A percentile compares a stretch with the other conserved stretches of the same genome.
phyloP scores from a whole-genome alignment of 2,797 vertebrate genomes.

The Garrulus glandarius region DNA sequence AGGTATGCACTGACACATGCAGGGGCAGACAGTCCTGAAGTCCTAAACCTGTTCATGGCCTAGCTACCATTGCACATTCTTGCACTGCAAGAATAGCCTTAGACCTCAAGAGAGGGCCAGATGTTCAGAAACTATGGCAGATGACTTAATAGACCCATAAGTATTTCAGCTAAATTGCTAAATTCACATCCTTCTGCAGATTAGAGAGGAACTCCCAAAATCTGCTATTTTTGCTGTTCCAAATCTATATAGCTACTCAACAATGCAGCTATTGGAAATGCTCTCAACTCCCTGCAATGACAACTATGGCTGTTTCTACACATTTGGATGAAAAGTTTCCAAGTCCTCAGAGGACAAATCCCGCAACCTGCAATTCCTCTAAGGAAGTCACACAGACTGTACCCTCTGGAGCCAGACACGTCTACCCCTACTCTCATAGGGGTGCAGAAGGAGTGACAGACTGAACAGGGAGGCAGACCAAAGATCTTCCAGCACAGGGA shows the following conservation, averaged over 20 bases:
- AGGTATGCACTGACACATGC: background rate
- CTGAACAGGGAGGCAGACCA: background rate
- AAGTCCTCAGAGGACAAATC: background rate
- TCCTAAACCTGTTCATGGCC: background rate
- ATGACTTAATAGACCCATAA: background rate
- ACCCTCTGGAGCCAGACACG: background rate
- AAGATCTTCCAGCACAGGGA: background rate
- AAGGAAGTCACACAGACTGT: background rate
- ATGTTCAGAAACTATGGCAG: background rate
- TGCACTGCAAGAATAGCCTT: background rate
- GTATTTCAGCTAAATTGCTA: background rate
- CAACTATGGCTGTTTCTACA: background rate
- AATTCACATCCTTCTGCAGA: background rate
- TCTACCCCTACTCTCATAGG: background rate
- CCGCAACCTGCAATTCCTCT: background rate
- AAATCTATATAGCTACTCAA: background rate
- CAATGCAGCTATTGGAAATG: background rate
- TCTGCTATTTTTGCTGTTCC: background rate
- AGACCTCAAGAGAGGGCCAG: background rate
- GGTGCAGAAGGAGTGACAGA: background rate
- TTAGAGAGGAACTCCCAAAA: background rate
- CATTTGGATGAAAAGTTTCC: background rate
- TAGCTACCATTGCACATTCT: background rate
- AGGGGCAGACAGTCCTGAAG: background rate
- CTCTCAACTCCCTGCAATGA: background rate